phyloP scores from a whole-genome alignment of 2,113 vertebrate genomes.

The Corythoichthys intestinalis region DNA sequence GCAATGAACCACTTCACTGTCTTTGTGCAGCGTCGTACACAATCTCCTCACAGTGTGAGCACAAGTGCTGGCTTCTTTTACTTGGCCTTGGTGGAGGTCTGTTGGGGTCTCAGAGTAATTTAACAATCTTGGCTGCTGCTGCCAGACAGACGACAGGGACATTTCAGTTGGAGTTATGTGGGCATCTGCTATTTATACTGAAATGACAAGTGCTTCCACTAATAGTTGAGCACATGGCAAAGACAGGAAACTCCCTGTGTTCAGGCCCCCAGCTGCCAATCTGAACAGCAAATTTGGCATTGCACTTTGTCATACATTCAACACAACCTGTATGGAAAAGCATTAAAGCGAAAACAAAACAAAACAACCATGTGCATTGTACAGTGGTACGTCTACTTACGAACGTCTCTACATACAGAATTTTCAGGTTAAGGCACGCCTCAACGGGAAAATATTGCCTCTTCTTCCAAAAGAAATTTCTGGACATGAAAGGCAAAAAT shows the following conservation, averaged over 20 bases:
- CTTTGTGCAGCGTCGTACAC: conserved; percentile 18
- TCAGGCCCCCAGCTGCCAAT: conserved; percentile 24
- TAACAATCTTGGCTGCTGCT: conserved; percentile 15
- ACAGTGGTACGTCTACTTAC: background rate
- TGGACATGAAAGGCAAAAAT: no score
- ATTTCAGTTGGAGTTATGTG: conserved; percentile 59
- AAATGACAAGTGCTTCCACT: conserved; percentile 49
- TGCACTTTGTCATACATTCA: background rate
- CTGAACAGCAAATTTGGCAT: conserved; percentile 7
- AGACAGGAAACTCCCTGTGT: conserved; percentile 44
- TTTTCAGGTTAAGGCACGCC: no score
- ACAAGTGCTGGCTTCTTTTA: background rate
- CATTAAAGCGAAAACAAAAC: background rate
- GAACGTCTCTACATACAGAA: no score
- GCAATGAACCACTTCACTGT: conserved; percentile 1
- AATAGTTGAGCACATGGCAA: conserved; percentile 52
- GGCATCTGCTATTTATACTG: conserved; percentile 64
- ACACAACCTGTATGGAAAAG: background rate
- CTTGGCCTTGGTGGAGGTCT: background rate
- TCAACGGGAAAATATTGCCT: background rate
- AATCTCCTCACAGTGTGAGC: conserved; percentile 1
- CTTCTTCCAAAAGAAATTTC: no score
- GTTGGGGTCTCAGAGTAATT: conserved; percentile 14
- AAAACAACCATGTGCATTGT: background rate
- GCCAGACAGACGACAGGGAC: conserved; percentile 39